phyloP scores from a whole-genome alignment of 1,140 invertebrate genomes.

The Marisa cornuarietis region DNA sequence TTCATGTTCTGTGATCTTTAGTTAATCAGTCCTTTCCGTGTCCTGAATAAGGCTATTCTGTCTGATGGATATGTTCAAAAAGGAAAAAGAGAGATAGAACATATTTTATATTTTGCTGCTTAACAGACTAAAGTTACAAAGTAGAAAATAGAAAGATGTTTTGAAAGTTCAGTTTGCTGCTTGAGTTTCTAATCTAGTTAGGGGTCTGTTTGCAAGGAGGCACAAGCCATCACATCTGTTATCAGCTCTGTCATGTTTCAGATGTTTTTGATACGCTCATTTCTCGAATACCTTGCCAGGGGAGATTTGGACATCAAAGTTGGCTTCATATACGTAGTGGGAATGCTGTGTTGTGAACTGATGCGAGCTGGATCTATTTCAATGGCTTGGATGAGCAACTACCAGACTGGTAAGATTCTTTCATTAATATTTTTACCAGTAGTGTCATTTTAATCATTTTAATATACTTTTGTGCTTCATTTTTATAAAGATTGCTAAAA shows the following conservation, averaged over 20 bases:
- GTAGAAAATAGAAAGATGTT: too few relatives aligned
- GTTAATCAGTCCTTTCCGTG: too few relatives aligned
- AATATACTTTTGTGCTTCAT: neutral
- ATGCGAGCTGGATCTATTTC: conserved; percentile 72
- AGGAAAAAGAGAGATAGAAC: too few relatives aligned
- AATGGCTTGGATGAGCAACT: conserved; percentile 73
- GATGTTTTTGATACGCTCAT: conserved; percentile 71
- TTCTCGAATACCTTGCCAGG: conserved; percentile 69
- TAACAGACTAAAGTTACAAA: too few relatives aligned
- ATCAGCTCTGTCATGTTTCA: conserved; percentile 50
- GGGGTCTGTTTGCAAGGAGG: too few relatives aligned
- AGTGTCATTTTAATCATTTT: neutral
- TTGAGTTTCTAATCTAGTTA: too few relatives aligned
- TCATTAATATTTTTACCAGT: neutral
- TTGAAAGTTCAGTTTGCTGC: too few relatives aligned
- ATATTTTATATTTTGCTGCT: too few relatives aligned
- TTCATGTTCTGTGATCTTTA: too few relatives aligned
- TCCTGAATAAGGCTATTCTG: too few relatives aligned
- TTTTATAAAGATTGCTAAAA: neutral
- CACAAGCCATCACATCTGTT: neutral
- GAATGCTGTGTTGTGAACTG: conserved; percentile 70
- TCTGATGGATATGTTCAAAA: too few relatives aligned
- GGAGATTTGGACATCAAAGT: conserved; percentile 60
- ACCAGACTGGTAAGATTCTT: conserved; percentile 46
- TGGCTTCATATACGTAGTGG: conserved; percentile 69